A percentile compares a stretch with the other conserved stretches of the same genome.
Evolutionary conservation across 2,113 vertebrate genomes (phyloP).

Genomic region (Chloroceryle aenea): DNA sequence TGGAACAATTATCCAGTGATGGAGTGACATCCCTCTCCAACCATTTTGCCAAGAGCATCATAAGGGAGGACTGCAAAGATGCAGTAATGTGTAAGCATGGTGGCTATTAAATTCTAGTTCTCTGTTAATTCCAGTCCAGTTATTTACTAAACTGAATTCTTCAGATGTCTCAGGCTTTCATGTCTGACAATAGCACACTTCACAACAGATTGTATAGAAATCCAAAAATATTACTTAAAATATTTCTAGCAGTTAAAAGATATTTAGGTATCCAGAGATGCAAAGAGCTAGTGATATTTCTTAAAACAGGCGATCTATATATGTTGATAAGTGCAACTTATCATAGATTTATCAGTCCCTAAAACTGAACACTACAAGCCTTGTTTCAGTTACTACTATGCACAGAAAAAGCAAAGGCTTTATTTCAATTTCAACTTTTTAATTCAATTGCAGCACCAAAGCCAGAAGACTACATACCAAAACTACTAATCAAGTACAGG

Average conservation of each 20-base stretch:
- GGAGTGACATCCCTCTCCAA: background rate
- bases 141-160: background rate
- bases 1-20: background rate
- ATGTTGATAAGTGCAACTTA: background rate
- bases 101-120: background rate
- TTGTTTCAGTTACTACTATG: background rate
- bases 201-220: background rate
- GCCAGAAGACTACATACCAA: background rate
- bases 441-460: background rate
- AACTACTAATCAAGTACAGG: background rate
- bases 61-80: background rate
- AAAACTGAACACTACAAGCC: background rate
- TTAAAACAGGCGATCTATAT: background rate
- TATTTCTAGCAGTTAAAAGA: background rate
- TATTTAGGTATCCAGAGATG: background rate
- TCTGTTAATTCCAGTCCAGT: background rate
- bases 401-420: background rate
- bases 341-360: background rate
- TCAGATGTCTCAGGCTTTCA: background rate
- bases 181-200: background rate
- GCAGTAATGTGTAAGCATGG: fast-evolving
- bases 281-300: background rate
- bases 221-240: background rate
- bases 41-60: background rate
- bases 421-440: background rate